Evolutionary conservation across 2,888 invertebrate genomes (phyloP).

Genomic region (Lithophane semibrunnea): DNA sequence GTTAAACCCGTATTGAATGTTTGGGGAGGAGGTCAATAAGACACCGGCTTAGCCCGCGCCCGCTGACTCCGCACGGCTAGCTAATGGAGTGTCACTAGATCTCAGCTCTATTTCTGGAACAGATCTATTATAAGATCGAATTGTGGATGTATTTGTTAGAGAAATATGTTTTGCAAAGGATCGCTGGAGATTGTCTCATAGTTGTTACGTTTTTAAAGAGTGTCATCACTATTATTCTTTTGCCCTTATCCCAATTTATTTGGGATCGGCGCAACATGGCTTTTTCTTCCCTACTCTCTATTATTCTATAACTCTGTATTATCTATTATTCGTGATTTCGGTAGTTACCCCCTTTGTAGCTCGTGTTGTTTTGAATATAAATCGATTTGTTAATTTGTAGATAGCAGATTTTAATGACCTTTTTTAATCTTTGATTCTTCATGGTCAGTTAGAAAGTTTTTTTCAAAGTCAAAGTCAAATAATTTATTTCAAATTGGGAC

Average conservation of each 20-base stretch:
- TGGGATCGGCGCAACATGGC: too few relatives aligned
- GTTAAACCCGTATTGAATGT: constrained; percentile 40
- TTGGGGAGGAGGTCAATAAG: constrained; percentile 61
- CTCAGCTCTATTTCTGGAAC: constrained; percentile 44
- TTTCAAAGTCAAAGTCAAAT: too few relatives aligned
- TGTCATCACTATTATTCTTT: too few relatives aligned
- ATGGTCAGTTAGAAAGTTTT: too few relatives aligned
- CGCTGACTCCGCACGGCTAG: constrained; percentile 57
- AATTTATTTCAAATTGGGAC: too few relatives aligned
- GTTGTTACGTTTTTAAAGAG: background rate
- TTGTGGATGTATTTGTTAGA: constrained; percentile 26
- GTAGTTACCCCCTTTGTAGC: too few relatives aligned
- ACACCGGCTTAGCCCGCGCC: constrained; percentile 45
- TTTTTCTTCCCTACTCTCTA: too few relatives aligned
- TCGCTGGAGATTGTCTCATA: background rate
- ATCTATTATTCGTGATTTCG: too few relatives aligned
- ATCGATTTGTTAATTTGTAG: background rate
- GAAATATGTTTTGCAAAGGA: constrained; percentile 2
- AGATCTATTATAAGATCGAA: constrained; percentile 44
- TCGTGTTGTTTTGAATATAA: background rate
- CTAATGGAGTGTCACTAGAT: constrained; percentile 58
- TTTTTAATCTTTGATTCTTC: background rate
- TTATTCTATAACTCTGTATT: too few relatives aligned
- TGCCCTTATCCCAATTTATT: too few relatives aligned
- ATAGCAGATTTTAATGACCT: background rate